Evolutionary conservation across 2,113 vertebrate species (phyloP).

Genomic region (Tor tambroides): DNA sequence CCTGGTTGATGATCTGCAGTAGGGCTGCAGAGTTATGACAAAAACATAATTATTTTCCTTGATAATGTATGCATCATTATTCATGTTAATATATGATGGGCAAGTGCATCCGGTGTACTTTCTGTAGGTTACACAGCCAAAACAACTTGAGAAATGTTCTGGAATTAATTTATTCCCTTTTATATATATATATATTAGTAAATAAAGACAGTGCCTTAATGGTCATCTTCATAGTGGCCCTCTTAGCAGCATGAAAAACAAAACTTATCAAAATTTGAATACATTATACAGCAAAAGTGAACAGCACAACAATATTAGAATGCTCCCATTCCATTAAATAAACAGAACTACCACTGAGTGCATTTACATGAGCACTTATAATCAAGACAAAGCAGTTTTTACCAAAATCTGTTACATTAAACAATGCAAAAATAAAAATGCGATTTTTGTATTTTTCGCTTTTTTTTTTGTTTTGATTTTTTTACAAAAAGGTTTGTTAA

Average conservation of each 20-base stretch:
- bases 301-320: neutral
- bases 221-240: neutral
- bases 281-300: constrained; percentile 7
- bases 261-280: neutral
- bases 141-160: neutral
- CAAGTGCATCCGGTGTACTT: neutral
- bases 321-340: neutral
- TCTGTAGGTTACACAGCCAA: neutral
- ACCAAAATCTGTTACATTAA: neutral
- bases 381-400: neutral
- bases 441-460: too few species aligned
- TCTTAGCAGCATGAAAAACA: constrained; percentile 5
- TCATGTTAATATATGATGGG: neutral
- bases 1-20: neutral
- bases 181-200: constrained; percentile 6
- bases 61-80: neutral
- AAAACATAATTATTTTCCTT: neutral
- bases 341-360: neutral
- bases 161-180: neutral
- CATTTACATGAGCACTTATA: neutral
- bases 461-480: too few species aligned
- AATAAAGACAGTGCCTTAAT: neutral
- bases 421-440: neutral
- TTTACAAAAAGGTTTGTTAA: neutral
- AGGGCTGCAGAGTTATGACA: neutral